Evolutionary conservation across 2,888 invertebrate species (phyloP), one percentile per base, ranked within the genome.

Genomic region (Rutpela maculata): DNA sequence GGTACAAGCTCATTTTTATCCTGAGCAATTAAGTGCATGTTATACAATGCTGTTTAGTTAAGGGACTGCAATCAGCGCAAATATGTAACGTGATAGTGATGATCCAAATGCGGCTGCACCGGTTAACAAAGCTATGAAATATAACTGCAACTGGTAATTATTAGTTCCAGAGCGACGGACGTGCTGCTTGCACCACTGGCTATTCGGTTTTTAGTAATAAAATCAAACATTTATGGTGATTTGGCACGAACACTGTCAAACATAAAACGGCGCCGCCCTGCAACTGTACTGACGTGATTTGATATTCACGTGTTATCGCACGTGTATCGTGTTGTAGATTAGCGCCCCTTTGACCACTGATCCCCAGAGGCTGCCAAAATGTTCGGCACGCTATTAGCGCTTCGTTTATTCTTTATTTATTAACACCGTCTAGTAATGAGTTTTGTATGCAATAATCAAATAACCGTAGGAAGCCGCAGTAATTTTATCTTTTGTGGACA

Each of bases 181-280:
- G 59, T 76, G 71, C 66, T 60, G 50, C 66, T 70, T 60, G 65
- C 43, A 66, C 71, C 60, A 65, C 60, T 71, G 60, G 57, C 71
- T 60, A 59, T 67, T 73, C 68, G 63, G 57, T 65, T 70, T 75
- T 70, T 62, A 38, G 83, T 84, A 85, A 85, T 86, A 86, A 86
- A 87, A 87, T 86, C 84, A 86, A 86, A 85, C 86, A 84, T 86
- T 87, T 85, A 87, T 85, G 84, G 84, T 85, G 84, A 86, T 86
- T 86, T 82, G 83, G 85, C 86, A 87, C 86, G 86, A 86, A 86
- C 85, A 81, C 83, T 84, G 85, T 86, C 85, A 85, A 86, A 86
- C 84, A 86, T 86, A 85, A 85, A 85, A 80, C 84, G 81, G 63
- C 78, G 65, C 68, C 62, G 12, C 35, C 57, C 69, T 17, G 19